phyloP scores from a whole-genome alignment of 2,113 vertebrate species.

The Dicentrarchus labrax region DNA sequence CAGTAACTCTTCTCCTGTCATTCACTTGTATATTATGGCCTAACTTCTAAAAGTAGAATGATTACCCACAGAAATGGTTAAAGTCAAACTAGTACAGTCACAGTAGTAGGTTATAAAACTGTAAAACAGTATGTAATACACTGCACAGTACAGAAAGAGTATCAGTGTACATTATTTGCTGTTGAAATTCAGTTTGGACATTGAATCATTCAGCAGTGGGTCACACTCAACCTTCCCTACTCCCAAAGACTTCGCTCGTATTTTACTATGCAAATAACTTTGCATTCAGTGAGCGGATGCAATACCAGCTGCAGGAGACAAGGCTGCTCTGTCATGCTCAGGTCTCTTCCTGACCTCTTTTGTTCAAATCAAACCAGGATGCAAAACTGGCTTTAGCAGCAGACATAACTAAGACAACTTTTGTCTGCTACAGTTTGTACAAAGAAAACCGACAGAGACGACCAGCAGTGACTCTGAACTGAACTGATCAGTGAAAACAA shows the following conservation, averaged over 20 bases:
- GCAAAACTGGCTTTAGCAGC: constrained; percentile 65
- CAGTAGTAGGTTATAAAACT: background rate
- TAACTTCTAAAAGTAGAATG: background rate
- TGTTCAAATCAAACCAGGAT: constrained; percentile 70
- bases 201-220: constrained; percentile 14
- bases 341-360: constrained; percentile 52
- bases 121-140: background rate
- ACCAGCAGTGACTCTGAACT: background rate
- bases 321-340: constrained; percentile 52
- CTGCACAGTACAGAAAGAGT: background rate
- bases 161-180: background rate
- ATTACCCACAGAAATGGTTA: background rate
- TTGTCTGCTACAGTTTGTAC: background rate
- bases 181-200: constrained; percentile 3
- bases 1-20: background rate
- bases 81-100: background rate
- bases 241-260: constrained; percentile 52
- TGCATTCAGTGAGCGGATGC: constrained; percentile 74
- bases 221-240: background rate
- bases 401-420: constrained; percentile 8
- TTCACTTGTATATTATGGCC: background rate
- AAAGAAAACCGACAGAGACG: background rate
- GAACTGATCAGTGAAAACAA: background rate
- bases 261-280: constrained; percentile 86
- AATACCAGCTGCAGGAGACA: constrained; percentile 60